Evolutionary conservation across 2,797 vertebrate genomes (phyloP).

Genomic region (Hylomyscus alleni): DNA sequence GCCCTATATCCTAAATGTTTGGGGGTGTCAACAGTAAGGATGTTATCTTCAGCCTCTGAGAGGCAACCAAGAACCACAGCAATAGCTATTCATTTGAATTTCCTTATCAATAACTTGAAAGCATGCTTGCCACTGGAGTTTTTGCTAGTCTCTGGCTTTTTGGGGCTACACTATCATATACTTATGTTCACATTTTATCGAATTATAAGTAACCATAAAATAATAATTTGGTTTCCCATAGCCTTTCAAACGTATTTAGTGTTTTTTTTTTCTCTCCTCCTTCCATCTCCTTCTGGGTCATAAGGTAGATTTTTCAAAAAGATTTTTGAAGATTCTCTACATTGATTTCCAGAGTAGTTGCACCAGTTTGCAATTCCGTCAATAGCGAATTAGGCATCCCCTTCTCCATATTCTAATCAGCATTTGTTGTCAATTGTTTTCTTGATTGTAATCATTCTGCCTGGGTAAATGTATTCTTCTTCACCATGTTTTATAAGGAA

Average conservation of each 20-base stretch:
- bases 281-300: neutral
- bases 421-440: neutral
- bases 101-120: neutral
- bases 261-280: no score
- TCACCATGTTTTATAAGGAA: no score
- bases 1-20: neutral
- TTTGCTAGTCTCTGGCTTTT: neutral
- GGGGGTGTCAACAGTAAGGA: neutral
- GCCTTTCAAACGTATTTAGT: neutral
- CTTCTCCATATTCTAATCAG: neutral
- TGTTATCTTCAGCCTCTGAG: neutral
- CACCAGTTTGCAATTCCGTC: neutral
- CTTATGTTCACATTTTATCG: no score
- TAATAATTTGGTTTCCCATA: neutral
- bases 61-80: neutral
- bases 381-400: neutral
- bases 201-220: neutral
- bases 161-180: neutral
- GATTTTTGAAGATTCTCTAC: neutral
- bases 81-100: neutral
- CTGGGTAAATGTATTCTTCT: neutral
- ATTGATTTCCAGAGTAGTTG: neutral
- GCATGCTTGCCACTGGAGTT: neutral
- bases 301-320: neutral
- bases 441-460: neutral